Evolutionary conservation across 2,888 invertebrate genomes (phyloP).

Genomic region (Dione juno): DNA sequence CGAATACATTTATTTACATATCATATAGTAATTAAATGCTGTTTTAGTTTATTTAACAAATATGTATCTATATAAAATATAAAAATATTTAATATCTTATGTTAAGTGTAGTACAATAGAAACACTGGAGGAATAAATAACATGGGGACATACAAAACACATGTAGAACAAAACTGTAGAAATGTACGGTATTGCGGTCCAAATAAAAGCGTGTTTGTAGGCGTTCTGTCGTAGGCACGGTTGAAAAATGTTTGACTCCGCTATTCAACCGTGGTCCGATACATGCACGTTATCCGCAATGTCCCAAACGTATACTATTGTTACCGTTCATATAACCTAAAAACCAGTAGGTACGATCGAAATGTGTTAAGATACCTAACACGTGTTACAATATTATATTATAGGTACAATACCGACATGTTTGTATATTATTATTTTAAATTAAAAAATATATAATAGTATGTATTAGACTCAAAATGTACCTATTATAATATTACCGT

Average conservation of each 20-base stretch:
- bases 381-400: neutral
- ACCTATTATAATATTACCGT: too few relatives aligned
- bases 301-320: constrained; percentile 11
- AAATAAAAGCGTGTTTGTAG: constrained; percentile 49
- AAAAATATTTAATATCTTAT: neutral
- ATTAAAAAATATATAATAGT: too few relatives aligned
- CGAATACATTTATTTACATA: neutral
- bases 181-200: constrained; percentile 41
- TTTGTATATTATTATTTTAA: too few relatives aligned
- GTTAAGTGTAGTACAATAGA: neutral
- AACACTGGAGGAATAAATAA: constrained; percentile 7
- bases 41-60: neutral
- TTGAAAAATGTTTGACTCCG: constrained; percentile 50
- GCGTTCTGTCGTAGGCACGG: constrained; percentile 42
- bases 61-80: neutral
- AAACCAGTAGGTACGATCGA: neutral
- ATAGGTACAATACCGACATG: too few relatives aligned
- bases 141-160: constrained; percentile 13
- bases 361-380: neutral
- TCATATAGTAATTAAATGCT: neutral
- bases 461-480: too few relatives aligned
- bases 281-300: constrained; percentile 37
- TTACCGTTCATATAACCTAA: constrained; percentile 2
- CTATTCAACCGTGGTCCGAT: constrained; percentile 48
- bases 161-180: constrained; percentile 19